Base-by-base conservation (phyloP, 1,140 invertebrate genomes). In the Drosophila arizonae region DNA sequence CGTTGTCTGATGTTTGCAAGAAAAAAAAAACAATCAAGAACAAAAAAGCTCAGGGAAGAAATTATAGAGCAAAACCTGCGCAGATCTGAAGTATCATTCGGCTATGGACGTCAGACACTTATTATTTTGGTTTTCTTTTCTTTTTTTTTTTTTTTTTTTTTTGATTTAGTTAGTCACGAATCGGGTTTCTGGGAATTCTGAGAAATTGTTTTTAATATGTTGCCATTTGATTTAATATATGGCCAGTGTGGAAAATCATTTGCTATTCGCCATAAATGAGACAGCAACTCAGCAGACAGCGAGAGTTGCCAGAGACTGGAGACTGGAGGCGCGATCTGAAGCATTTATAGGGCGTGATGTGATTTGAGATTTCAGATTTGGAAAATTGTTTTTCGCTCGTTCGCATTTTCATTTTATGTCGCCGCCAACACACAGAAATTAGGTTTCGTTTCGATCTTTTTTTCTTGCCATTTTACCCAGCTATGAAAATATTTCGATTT, bases 261-360 rank as follows among this genome's bases (percentile, higher is more conserved):
- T 77, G 70, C 74, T 81, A 74, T 81, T 66, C 61, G 50, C 21
- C n/a, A 48, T 61, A 76, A 69, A 66, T 73, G 64, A 72, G 74
- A 69, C 78, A 54, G 26, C 43, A 63, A 28, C 24, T 45, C 54
- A 6, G 26, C 9, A 26, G 15, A 30, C 33, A 50, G 17, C 33
- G 33, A 33, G 33, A 33, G 4, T 24, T 11, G 28, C 9, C 30
- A 64, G 45, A 21, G 21, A 24, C 13, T 71, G 55, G 55, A 43
- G 56, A 43, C 17, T 39, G 36, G 10, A 11, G 36, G 10, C 36
- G 10, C 28, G 46, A 58, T 30, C 54, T 17, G 33, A 62, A 72
- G 71, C 81, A 71, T 86, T 81, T 80, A 81, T 86, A 85, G 77
- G 81, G 66, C 77, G 70, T 79, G 72, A 81, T 81, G 61, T 82